phyloP scores from a whole-genome alignment of 2,888 invertebrate genomes.

The Carcina quercana region DNA sequence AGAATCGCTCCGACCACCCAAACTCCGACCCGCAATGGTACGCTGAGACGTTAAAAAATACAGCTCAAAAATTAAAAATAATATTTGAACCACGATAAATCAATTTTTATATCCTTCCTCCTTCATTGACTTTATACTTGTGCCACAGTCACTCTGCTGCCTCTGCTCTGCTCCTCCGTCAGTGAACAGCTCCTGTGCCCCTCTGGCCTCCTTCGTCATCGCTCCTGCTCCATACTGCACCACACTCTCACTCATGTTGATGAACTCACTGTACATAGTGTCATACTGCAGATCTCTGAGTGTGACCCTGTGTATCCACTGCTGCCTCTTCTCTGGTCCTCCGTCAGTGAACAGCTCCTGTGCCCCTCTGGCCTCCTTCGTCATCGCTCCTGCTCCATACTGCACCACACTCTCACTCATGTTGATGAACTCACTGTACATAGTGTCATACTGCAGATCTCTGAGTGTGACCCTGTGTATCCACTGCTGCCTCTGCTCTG shows the following conservation, averaged over 20 bases:
- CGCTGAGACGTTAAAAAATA: conserved; percentile 49
- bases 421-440: conserved; percentile 64
- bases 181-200: conserved; percentile 76
- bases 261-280: conserved; percentile 76
- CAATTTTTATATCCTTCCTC: background rate
- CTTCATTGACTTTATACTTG: background rate
- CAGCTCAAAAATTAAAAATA: no score
- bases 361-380: conserved; percentile 70
- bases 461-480: background rate
- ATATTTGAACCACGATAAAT: no score
- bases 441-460: background rate
- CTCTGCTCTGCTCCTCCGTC: conserved; percentile 60
- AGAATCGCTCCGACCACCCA: conserved; percentile 89
- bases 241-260: conserved; percentile 77
- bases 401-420: conserved; percentile 81
- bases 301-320: conserved; percentile 86
- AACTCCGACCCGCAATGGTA: conserved; percentile 86
- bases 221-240: conserved; percentile 83
- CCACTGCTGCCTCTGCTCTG: background rate
- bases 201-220: conserved; percentile 70
- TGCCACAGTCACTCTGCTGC: background rate
- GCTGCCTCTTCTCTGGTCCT: conserved; percentile 74
- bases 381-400: conserved; percentile 79
- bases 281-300: conserved; percentile 76
- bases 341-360: conserved; percentile 83